Base-by-base conservation (phyloP, 2,888 invertebrate species). In the Cosmia trapezina region DNA sequence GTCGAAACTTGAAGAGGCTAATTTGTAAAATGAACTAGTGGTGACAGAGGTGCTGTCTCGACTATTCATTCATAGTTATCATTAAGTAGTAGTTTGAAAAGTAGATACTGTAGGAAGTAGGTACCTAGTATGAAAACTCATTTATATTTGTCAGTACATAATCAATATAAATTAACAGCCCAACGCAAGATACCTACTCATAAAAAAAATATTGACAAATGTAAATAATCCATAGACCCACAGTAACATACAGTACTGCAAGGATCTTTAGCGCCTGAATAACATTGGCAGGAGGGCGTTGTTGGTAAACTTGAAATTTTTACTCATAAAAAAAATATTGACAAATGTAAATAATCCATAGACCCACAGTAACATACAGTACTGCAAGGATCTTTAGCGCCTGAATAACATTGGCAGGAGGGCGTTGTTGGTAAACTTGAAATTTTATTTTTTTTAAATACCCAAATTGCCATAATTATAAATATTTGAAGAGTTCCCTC, bases 121-220 rank as follows among this genome's bases (percentile, higher is more conserved):
- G 41, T 41, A 41, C 41, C 8, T 41, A 56, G 12, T 41, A 47
- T 6, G 14, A 11, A 41, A 43, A 19, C 11, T 56, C 3, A 19
- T 64, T 72, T 72, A 11, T 11, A 7, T 53, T 73, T 33, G 11
- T 72, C n/a, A 17, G 17, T 51, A 17, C 5, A 19, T 17, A 37
- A 37, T 22, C 19, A 3, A 14, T 19, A 17, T 14, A 19, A 28
- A 41, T 19, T 0, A 41, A 17, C n/a, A 14, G n/a, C n/a, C 7
- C 22, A 11, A 11, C n/a, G 37, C 6, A 22, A 6, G 41, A 60
- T 22, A 22, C 28, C 28, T 28, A 28, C 22, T 43, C 12, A 41
- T 41, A 33, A 4, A 17, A 57, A 28, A 28, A 28, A 28, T 2
- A 22, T 41, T 49, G n/a, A 22, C n/a, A 12, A 33, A 17, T n/a